Conservation (phyloP, 2,797 vertebrate species). For the Pangasius macronema region DNA sequence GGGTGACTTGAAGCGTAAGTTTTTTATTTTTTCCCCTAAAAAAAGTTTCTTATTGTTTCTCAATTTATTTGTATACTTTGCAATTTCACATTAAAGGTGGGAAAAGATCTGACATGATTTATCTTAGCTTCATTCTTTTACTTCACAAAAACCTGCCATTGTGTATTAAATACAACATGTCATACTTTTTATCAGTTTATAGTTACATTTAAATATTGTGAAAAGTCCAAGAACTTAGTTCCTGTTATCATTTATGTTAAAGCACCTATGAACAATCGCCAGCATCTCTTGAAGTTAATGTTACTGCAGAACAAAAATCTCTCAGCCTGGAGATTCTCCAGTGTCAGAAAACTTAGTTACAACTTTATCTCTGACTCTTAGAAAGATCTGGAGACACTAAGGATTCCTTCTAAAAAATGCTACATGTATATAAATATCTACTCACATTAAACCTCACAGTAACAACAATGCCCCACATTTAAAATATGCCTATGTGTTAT, state of each 20-base stretch:
- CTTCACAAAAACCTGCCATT: too few relatives aligned
- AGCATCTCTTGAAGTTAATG: neutral
- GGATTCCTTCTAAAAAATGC: neutral
- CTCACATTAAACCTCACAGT: neutral
- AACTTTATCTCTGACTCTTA: neutral
- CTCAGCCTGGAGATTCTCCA: too few relatives aligned
- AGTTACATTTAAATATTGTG: neutral
- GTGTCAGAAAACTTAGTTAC: too few relatives aligned
- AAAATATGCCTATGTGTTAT: neutral
- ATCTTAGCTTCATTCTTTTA: too few relatives aligned
- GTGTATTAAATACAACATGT: neutral
- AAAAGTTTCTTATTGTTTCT: too few relatives aligned
- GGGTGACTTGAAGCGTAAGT: too few relatives aligned
- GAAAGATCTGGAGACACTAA: neutral
- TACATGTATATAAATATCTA: neutral
- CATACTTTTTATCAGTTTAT: neutral
- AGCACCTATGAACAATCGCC: neutral
- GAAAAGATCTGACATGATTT: too few relatives aligned
- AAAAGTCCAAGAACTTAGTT: neutral
- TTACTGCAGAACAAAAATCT: neutral
- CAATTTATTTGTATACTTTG: too few relatives aligned
- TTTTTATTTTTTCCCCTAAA: too few relatives aligned
- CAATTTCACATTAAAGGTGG: too few relatives aligned
- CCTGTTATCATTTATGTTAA: neutral
- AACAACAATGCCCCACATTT: neutral